Base-by-base conservation (phyloP, 2,113 vertebrate species). In the Apistogramma diplotaenia region DNA sequence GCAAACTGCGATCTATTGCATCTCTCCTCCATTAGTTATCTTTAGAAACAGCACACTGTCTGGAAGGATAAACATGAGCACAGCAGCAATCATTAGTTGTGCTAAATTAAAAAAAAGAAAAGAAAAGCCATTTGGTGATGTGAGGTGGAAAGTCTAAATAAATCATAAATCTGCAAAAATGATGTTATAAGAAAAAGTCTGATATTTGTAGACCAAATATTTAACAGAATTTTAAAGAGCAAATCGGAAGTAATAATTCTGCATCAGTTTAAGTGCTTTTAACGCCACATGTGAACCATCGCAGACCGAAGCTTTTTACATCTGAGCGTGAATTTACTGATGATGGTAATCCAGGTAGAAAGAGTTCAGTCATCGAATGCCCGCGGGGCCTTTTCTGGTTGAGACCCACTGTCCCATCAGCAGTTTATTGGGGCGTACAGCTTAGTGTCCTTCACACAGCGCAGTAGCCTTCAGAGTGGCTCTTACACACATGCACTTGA, bases 371-470 rank as follows among this genome's bases (percentile, higher is more conserved):
- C 81, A 77, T 80, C 25, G 65, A 83, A 65, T 53, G 82, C 35
- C 87, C 61, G 74, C 4, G 15, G 29, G 72, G 56, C 11, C n/a
- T 49, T 71, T 57, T 72, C 8, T 35, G 33, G 53, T 3, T 51
- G 43, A 72, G 62, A 58, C 40, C 56, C 16, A 8, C 15, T 57
- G 65, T 82, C 81, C 74, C 46, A 67, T 85, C 88, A 87, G 82
- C 76, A 74, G 74, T 49, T 86, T 83, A 86, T 31, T 62, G 81
- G 77, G 56, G 54, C 51, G 5, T 37, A 46, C 51, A 21, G 37
- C 72, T 11, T 35, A 10, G 27, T 4, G 23, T 55, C 84, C 65
- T 86, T 80, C 40, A 55, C 81, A 55, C 78, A 29, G 16, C 77
- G 56, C 27, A 18, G 53, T 61, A 7, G 46, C 71, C 67, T 74